Base-by-base conservation (phyloP, 2,888 invertebrate genomes). In the Hirtodrosophila alboralis region DNA sequence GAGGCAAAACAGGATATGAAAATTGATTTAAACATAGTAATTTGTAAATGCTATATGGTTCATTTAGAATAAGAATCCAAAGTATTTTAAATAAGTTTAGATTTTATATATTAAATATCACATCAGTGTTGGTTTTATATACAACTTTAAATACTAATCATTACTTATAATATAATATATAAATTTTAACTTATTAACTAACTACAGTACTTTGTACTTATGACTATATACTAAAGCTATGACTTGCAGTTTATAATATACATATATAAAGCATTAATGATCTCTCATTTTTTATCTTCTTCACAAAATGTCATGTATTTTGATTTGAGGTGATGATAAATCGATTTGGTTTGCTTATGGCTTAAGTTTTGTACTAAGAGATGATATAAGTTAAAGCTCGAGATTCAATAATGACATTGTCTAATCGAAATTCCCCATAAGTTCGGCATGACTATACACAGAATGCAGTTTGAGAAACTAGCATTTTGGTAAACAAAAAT, bases 21-120 rank as follows among this genome's bases (percentile, higher is more conserved):
- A 68, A 73, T 66, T 70, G 65, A 83, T 75, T 80, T 75, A 64
- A 85, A 64, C 69, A 60, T 53, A 75, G 69, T 52, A 52, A 78
- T 85, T 72, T 64, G 40, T 71, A 61, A 62, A 47, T 53, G 51
- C 38, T 38, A 12, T 16, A 41, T 53, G 4, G 6, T 16, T 37
- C 28, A 23, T 18, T n/a, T n/a, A n/a, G 18, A 5, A 5, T 18
- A 18, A 18, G 18, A 1, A 8, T 8, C 12, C 33, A 3, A 18
- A 23, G 36, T 13, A 14, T 16, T 28, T 2, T 3, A 28, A 63
- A 34, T 31, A 7, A 63, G 21, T 41, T 30, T 40, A 23, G 28
- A 13, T 31, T 72, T 67, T 61, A 6, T 16, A 30, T 40, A 47
- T 61, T 61, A 53, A 72, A 68, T 72, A 75, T 72, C 70, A 72